A percentile compares a stretch with the other conserved stretches of the same genome.
Conservation (phyloP, 2,113 vertebrate genomes). For the Bujurquina vittata region DNA sequence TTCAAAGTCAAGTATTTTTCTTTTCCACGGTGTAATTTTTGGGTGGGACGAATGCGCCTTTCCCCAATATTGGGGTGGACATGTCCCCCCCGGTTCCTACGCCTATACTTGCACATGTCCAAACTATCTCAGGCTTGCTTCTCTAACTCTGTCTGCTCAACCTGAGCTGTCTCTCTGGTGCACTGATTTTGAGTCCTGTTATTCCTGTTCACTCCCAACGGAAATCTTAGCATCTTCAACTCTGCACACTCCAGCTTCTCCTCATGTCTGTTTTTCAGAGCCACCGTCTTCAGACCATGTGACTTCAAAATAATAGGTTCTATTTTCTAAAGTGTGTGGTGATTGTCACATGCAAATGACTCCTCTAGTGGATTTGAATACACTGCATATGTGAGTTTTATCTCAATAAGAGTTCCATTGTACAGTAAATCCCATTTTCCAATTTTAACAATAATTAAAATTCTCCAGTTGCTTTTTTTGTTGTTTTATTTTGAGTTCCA, state of each 20-base stretch:
- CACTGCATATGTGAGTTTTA: not conserved
- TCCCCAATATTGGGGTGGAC: too few species aligned
- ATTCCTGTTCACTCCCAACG: too few species aligned
- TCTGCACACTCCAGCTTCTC: not conserved
- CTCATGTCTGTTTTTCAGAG: too few species aligned
- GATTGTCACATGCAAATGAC: not conserved
- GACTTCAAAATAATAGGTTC: too few species aligned
- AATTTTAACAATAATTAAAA: not conserved
- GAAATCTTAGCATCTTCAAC: too few species aligned
- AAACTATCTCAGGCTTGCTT: not conserved
- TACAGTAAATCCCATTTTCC: not conserved
- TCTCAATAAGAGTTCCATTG: not conserved
- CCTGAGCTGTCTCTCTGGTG: not conserved
- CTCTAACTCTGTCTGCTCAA: not conserved
- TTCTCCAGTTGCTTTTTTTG: not conserved
- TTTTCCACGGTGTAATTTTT: too few species aligned
- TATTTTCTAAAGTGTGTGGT: not conserved
- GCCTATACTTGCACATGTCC: too few species aligned
- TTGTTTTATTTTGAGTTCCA: not conserved
- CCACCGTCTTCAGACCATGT: too few species aligned
- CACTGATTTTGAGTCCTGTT: not conserved
- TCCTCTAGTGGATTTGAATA: not conserved
- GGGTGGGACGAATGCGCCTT: too few species aligned
- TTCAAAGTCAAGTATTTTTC: too few species aligned
- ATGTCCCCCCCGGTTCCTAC: too few species aligned